Evolutionary conservation across 1,140 invertebrate species (phyloP).

Genomic region (Chironomus striatipennis): DNA sequence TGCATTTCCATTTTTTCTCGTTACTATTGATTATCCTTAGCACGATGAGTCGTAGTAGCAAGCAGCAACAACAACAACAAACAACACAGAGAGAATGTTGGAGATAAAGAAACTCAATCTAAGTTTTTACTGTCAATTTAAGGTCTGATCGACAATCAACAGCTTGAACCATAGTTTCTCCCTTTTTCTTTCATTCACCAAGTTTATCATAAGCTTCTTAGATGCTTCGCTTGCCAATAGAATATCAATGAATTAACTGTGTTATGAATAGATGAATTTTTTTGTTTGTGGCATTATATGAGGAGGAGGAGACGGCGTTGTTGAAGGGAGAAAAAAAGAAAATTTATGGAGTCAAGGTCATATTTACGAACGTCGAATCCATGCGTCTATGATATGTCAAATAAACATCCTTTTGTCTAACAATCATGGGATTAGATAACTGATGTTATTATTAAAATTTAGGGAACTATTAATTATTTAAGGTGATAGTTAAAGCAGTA

Average conservation of each 20-base stretch:
- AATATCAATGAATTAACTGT: not conserved
- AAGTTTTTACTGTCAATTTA: constrained; percentile 2
- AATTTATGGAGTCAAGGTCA: not conserved
- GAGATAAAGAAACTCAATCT: not conserved
- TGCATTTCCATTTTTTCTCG: not conserved
- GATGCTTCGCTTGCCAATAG: not conserved
- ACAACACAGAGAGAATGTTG: not conserved
- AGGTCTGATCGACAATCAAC: constrained; percentile 7
- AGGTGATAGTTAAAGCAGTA: no score
- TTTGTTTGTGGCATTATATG: not conserved
- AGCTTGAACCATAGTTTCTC: not conserved
- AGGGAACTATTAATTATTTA: no score
- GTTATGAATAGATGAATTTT: not conserved
- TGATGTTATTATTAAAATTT: no score
- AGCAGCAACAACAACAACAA: no score
- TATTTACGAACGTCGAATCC: not conserved
- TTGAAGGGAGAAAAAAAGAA: no score
- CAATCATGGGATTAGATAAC: no score
- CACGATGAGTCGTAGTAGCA: not conserved
- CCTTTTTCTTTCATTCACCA: not conserved
- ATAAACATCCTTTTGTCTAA: no score
- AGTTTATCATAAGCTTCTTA: constrained; percentile 14
- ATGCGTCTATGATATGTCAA: no score
- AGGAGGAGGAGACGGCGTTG: not conserved
- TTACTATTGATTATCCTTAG: not conserved